Base-by-base conservation (phyloP, 2,797 vertebrate species). In the Muscicapa striata region DNA sequence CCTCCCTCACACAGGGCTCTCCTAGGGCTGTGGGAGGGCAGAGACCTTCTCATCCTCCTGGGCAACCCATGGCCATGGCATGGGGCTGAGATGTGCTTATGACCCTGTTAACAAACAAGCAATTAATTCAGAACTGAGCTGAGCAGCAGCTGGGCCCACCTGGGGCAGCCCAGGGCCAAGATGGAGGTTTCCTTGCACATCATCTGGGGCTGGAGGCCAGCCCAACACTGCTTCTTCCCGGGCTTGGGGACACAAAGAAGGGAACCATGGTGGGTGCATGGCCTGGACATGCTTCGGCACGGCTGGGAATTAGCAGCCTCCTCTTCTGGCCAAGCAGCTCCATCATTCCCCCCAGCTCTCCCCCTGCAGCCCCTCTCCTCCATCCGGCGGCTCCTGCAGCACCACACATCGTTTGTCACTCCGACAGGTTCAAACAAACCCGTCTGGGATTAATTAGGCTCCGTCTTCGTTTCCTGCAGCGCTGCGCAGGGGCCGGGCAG, bases 401-500 rank as follows among this genome's bases (percentile, higher is more conserved):
- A 40, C 94, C 43, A 26, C 76, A 80, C 46, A 46, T 95, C 95
- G 11, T 97, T 95, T 96, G 93, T 97, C 96, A 96, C 90, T 49
- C 57, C 4, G 83, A 93, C 96, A 96, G 95, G 95, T 95, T 92
- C 95, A 84, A 90, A 87, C 78, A 77, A 80, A 84, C 72, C 93
- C 77, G 41, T 11, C 96, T 96, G 97, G 95, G 87, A 96, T 93
- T 95, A 68, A 97, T 96, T 95, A 96, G 84, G 80, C 91, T 81
- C 45, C 3, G 10, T 72, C 94, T 91, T 85, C 20, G 4, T 91
- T 94, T 97, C 96, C 96, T 94, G 86, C 87, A 84, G 93, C 20
- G 4, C 84, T 92, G 34, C 3, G 68, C 80, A 68, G 72, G 75
- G 84, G 90, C 84, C 6, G 0, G 57, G 80, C 86, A 18, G 84